A percentile compares a stretch with the other conserved stretches of the same genome.
phyloP scores from a whole-genome alignment of 2,113 vertebrate genomes.

The Dasyornis broadbenti region DNA sequence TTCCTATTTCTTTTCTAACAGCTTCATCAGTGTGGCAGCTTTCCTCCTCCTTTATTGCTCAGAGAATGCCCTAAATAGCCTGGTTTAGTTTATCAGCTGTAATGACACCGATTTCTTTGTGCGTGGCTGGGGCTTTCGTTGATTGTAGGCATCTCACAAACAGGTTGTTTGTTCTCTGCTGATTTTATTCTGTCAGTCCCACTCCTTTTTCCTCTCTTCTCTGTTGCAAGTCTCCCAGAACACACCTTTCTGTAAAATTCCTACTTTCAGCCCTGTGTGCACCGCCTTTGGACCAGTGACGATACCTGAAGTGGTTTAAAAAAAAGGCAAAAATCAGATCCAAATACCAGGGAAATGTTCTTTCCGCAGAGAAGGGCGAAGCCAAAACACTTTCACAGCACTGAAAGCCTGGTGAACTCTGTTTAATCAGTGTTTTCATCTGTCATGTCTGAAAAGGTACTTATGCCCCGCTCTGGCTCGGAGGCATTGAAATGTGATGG shows the following conservation, averaged over 20 bases:
- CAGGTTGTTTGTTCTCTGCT: not conserved
- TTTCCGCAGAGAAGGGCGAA: not conserved
- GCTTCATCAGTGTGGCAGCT: not conserved
- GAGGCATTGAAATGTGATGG: not conserved
- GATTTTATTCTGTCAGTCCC: not conserved
- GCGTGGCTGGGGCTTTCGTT: not conserved
- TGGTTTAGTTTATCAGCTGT: not conserved
- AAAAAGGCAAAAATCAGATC: not conserved
- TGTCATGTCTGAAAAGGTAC: not conserved
- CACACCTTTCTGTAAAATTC: not conserved
- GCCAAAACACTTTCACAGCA: not conserved
- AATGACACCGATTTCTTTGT: not conserved
- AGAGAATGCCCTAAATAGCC: not conserved
- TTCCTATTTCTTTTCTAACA: not conserved
- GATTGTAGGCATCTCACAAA: not conserved
- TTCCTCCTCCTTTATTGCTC: not conserved
- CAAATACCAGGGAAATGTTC: not conserved
- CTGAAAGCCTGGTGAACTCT: not conserved
- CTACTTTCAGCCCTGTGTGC: not conserved
- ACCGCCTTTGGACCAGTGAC: not conserved
- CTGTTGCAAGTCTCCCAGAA: not conserved
- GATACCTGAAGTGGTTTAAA: not conserved
- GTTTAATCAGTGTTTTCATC: not conserved
- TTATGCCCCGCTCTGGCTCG: not conserved
- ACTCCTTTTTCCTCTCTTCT: not conserved